Evolutionary conservation across 1,140 invertebrate genomes (phyloP), one percentile per base, ranked within the genome.

Genomic region (Drosophila kanapiae): DNA sequence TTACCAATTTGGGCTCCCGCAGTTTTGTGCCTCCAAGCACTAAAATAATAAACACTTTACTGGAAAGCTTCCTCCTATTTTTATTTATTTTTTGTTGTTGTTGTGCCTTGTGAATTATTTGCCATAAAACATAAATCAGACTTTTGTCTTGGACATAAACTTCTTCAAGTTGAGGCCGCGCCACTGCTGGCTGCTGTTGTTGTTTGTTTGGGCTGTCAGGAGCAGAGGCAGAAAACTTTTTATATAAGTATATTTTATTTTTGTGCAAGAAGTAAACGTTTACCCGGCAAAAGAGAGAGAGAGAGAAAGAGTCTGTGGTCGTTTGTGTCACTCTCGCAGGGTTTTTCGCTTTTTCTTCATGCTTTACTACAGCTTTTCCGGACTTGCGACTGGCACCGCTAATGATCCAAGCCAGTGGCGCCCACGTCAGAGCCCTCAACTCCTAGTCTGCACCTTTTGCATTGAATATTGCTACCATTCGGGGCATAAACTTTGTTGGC

Each of bases 21-120:
- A 75, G 82, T 75, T 75, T 70, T 67, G 47, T 67, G 47, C 45
- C 59, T 54, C 31, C 47, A 38, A 45, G 45, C 62, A 79, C 71
- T 87, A 74, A 83, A 88, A 86, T 83, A 88, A 83, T 87, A 83
- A 88, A 87, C 84, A 88, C 64, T 80, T 71, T 60, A 54, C 78
- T 56, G 29, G 51, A 71, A 85, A 75, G 56, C 47, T 58, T 33
- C 13, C 38, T 56, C 6, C 37, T 69, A 35, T 75, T 70, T 77
- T 83, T 79, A 51, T 75, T 71, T 65, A 51, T 43, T 38, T 37
- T 51, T 68, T 65, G 72, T 76, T 65, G 48, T 68, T 71, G 57
- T 51, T 67, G 33, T 35, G 16, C 56, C 57, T 68, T 16, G 51
- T 43, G 68, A 65, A 53, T 63, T 43, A 58, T 47, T 64, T 37